Percentiles rank a stretch among this genome's conserved stretches.
Evolutionary conservation across 2,797 vertebrate genomes (phyloP).

Genomic region (Myotis findleyi): DNA sequence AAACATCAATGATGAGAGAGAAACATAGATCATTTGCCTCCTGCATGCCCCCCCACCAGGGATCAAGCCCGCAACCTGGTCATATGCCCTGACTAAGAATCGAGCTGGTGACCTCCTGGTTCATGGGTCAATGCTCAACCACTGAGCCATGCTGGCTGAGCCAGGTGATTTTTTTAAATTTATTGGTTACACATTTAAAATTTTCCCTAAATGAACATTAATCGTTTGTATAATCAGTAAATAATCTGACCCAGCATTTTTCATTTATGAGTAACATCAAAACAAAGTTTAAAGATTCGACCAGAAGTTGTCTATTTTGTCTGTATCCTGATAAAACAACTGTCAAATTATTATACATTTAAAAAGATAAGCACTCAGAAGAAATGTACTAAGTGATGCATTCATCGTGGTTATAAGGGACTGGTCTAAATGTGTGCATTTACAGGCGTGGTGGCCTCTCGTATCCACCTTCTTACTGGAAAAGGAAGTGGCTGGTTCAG

Average conservation of each 20-base stretch:
- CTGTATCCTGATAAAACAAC: not conserved
- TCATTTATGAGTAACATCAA: not conserved
- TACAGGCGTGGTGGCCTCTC: not conserved
- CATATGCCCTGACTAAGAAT: no score
- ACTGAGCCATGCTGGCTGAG: no score
- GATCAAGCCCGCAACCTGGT: no score
- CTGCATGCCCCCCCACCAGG: no score
- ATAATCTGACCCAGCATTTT: constrained; percentile 11
- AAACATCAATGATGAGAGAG: no score
- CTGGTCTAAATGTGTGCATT: not conserved
- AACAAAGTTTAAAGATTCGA: not conserved
- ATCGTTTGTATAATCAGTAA: not conserved
- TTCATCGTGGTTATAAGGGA: constrained; percentile 23
- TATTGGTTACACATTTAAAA: not conserved
- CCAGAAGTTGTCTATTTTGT: not conserved
- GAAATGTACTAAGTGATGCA: not conserved
- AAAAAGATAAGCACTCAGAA: constrained; percentile 19
- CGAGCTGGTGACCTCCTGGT: no score
- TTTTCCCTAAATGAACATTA: not conserved
- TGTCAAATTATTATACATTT: constrained; percentile 10
- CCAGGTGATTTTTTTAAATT: not conserved
- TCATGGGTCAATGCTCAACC: no score
- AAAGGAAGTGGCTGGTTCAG: constrained; percentile 23
- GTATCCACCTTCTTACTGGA: constrained; percentile 15
- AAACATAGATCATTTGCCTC: no score